Percentiles rank a stretch among this genome's conserved stretches.
phyloP scores from a whole-genome alignment of 2,113 vertebrate genomes.

The Lethenteron camtschaticum region DNA sequence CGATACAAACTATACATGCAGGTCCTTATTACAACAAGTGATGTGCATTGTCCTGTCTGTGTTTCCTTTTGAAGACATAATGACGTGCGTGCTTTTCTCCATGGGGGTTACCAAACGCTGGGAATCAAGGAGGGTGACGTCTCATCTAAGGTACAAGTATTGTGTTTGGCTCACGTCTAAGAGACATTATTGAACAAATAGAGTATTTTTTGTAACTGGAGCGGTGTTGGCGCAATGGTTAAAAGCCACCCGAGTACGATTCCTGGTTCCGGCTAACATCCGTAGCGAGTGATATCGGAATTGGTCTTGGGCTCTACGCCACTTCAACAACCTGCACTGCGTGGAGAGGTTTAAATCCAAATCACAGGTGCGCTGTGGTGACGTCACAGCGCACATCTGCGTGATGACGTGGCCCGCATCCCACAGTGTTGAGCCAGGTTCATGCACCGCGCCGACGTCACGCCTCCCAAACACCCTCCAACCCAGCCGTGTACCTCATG shows the following conservation, averaged over 20 bases:
- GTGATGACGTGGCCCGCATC: no score
- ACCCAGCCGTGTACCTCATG: no score
- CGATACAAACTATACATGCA: background rate
- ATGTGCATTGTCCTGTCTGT: background rate
- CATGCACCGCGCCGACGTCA: no score
- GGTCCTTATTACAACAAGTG: background rate
- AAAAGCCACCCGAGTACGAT: background rate
- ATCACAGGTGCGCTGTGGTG: no score
- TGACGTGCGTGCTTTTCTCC: conserved; percentile 32
- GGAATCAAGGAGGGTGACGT: conserved; percentile 35
- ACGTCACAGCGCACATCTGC: no score
- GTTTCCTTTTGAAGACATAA: conserved; percentile 20
- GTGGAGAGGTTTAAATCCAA: no score
- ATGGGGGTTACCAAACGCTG: conserved; percentile 26
- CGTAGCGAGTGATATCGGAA: background rate
- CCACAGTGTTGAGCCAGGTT: no score
- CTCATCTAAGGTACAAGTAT: conserved; percentile 19
- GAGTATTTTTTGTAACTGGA: background rate
- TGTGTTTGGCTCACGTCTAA: background rate
- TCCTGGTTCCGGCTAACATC: background rate
- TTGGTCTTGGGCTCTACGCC: no score
- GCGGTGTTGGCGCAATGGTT: background rate
- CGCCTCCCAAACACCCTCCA: no score
- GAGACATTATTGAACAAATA: background rate
- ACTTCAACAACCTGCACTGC: no score